phyloP scores from a whole-genome alignment of 2,797 vertebrate genomes.

The Cyprinella venusta region DNA sequence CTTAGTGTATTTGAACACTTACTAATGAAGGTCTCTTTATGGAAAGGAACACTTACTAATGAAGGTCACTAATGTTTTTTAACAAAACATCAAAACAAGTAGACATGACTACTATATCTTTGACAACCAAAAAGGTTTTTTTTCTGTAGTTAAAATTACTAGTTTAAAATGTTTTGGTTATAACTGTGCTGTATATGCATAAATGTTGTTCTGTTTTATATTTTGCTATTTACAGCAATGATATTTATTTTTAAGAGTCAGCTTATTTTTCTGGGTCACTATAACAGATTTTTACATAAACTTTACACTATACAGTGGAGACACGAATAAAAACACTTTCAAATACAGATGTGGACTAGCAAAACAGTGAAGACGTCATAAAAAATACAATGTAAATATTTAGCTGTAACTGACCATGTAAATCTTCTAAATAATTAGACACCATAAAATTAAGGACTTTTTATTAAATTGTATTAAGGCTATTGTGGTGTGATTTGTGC shows the following conservation, averaged over 20 bases:
- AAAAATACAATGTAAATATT: not conserved
- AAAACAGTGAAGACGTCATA: not conserved
- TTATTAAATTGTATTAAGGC: not conserved
- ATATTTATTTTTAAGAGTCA: not conserved
- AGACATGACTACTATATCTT: not conserved
- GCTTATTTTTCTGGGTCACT: not conserved
- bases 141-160: not conserved
- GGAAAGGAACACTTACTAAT: no score
- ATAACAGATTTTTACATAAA: not conserved
- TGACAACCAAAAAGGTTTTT: not conserved
- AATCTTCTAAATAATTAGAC: not conserved
- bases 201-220: no score
- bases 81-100: no score
- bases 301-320: not conserved
- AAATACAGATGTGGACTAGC: not conserved
- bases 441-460: no score
- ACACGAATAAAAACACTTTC: not conserved
- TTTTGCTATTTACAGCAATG: not conserved
- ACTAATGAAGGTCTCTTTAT: not conserved
- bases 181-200: not conserved
- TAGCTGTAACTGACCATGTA: not conserved
- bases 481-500: not conserved
- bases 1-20: not conserved
- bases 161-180: not conserved
- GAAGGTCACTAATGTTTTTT: no score